These are phyloP conservation scores for Sebastes schlegelii DNA, from an alignment of 2,113 vertebrate genomes.

Conservation along the genomic window DNA sequence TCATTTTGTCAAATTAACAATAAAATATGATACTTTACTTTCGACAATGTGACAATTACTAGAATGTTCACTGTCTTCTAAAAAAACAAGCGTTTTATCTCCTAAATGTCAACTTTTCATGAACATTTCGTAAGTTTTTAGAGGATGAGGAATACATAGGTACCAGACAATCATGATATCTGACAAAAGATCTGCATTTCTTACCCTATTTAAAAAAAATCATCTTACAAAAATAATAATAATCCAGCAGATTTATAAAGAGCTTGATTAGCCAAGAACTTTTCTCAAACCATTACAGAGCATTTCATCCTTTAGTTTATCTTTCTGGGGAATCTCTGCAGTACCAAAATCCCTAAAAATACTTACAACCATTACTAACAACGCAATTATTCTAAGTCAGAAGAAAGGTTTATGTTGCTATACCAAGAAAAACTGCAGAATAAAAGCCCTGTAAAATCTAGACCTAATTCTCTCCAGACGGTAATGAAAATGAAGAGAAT, in stretches of 20 bases:
- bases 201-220: neutral
- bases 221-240: neutral
- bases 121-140: neutral
- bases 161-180: neutral
- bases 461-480: neutral
- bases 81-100: neutral
- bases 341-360: neutral
- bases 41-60: too few relatives aligned
- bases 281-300: neutral
- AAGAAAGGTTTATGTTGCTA: neutral
- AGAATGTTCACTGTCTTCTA: too few relatives aligned
- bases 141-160: neutral
- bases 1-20: too few relatives aligned
- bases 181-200: neutral
- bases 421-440: neutral
- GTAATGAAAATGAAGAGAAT: neutral
- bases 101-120: neutral
- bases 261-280: neutral
- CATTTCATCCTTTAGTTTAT: neutral
- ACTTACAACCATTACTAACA: neutral
- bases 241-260: neutral
- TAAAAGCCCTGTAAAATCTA: neutral
- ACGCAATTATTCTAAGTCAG: neutral
- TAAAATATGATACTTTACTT: too few relatives aligned
- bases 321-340: neutral